Evolutionary conservation across 2,888 invertebrate genomes (phyloP), one percentile per base, ranked within the genome.

Genomic region (Blomia tropicalis): DNA sequence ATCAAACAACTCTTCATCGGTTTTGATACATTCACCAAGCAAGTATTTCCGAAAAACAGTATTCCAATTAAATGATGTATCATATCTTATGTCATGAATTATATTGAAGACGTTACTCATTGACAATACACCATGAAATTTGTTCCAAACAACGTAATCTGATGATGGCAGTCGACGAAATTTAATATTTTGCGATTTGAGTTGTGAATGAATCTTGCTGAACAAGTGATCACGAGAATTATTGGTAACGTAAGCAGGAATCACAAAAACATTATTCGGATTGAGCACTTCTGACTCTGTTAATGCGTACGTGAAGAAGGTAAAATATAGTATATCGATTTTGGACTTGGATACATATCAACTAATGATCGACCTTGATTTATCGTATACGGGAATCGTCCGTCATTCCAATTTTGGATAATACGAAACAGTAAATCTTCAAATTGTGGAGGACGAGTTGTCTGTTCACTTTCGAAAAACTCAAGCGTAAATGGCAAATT

Each of bases 141-240:
- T 56, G 29, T 56, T 56, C 56, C 56, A 56, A 29, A 56, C 56
- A 29, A 56, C 29, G 29, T 56, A 30, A 29, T 56, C 56, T 4
- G 17, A n/a, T 3, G 56, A 14, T 3, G 56, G 56, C n/a, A 56
- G 14, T 7, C 56, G 56, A 32, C 56, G 56, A 2, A 56, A 17
- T 4, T 27, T 5, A 14, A 56, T 25, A 3, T 2, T 5, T 7
- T 11, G 51, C 22, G 7, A 11, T 19, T 47, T 47, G 7, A 47
- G 7, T 31, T 36, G 2, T 22, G 56, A 56, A 56, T 19, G 17
- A 56, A 56, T 56, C 2, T 29, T 23, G 23, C 29, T 56, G 23
- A 56, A 56, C 29, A 56, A 27, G 11, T 27, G 56, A 56, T 56
- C 56, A 56, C 56, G 56, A 3, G 29, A 23, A 56, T 30, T 56